Conservation (phyloP, 2,113 vertebrate species). For the Stigmatopora argus region DNA sequence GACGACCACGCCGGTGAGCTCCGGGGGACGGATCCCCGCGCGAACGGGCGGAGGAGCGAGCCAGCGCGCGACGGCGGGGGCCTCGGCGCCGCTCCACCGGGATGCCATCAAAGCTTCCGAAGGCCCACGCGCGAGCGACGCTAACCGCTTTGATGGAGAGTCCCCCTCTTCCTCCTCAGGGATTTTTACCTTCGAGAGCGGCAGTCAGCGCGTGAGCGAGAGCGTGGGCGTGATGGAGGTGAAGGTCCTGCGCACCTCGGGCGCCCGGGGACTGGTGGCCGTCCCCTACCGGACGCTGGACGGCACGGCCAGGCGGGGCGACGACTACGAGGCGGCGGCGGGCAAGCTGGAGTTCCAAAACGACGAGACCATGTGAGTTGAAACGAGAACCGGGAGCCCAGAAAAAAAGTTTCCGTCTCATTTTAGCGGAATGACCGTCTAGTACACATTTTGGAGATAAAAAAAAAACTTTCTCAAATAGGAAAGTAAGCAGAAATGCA, state of each 20-base stretch:
- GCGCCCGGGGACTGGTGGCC: constrained; percentile 75
- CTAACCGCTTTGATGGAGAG: constrained; percentile 11
- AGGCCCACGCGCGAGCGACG: background rate
- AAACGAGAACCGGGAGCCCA: too few species aligned
- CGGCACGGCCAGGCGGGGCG: constrained; percentile 71
- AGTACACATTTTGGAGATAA: too few species aligned
- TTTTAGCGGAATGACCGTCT: too few species aligned
- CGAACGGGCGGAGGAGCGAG: too few species aligned
- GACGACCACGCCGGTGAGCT: constrained; percentile 60
- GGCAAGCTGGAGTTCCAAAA: constrained; percentile 80
- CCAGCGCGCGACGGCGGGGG: too few species aligned
- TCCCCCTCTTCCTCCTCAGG: constrained; percentile 43
- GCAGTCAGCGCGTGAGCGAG: constrained; percentile 72
- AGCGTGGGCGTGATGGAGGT: constrained; percentile 77
- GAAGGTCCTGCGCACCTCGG: constrained; percentile 76
- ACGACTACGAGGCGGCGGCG: constrained; percentile 70
- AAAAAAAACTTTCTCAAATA: too few species aligned
- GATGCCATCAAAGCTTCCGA: constrained; percentile 1
- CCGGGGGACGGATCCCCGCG: too few species aligned
- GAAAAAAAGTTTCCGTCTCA: too few species aligned
- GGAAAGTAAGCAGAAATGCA: too few species aligned
- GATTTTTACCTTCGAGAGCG: constrained; percentile 75
- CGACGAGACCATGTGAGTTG: constrained; percentile 78
- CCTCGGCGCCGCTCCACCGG: background rate
- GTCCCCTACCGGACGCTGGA: constrained; percentile 74